A percentile compares a stretch with the other conserved stretches of the same genome.
Conservation (phyloP, 2,113 vertebrate genomes). For the Vimba vimba region DNA sequence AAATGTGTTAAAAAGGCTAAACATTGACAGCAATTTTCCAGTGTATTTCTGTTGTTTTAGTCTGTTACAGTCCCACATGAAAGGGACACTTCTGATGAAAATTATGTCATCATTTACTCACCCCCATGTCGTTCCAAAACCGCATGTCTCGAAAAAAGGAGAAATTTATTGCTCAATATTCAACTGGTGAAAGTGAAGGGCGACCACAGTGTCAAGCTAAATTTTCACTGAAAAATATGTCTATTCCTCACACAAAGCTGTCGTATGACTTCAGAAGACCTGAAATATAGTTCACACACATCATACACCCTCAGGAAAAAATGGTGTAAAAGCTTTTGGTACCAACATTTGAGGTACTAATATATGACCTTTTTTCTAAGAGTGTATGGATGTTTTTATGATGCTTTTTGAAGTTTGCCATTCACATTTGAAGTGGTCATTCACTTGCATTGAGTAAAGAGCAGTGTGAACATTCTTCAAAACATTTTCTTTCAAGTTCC, state of each 20-base stretch:
- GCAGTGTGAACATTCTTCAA: not conserved
- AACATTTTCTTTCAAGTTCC: not conserved
- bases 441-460: not conserved
- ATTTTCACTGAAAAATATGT: not conserved
- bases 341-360: no score
- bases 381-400: not conserved
- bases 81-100: not conserved
- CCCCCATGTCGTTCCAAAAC: not conserved
- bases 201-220: not conserved
- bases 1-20: constrained; percentile 22
- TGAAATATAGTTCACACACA: not conserved
- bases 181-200: not conserved
- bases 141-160: not conserved
- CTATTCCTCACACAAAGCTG: not conserved
- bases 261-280: not conserved
- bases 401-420: not conserved
- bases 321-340: no score
- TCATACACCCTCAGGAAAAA: not conserved
- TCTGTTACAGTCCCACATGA: not conserved
- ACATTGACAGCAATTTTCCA: not conserved
- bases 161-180: not conserved
- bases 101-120: not conserved
- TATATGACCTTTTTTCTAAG: no score
- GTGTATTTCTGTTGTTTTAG: not conserved
- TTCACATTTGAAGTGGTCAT: not conserved